Percentiles rank a stretch among this genome's conserved stretches.
These are phyloP conservation scores for Synergus gifuensis DNA, from an alignment of 2,888 invertebrate species.

Conservation along the genomic window DNA sequence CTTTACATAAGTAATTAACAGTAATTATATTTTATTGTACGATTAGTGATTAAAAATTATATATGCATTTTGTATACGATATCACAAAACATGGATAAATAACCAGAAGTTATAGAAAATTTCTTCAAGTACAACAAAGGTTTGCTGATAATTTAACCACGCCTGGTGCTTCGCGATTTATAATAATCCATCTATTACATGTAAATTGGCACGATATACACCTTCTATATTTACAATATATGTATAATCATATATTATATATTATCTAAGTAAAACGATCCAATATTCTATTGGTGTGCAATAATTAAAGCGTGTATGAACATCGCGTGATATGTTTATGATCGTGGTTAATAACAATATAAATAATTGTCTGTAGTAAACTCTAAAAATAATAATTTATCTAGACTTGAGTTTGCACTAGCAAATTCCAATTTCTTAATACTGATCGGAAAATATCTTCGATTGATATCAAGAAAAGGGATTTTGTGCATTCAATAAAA, in stretches of 20 bases:
- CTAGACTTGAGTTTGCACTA: constrained; percentile 6
- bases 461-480: neutral
- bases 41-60: constrained; percentile 25
- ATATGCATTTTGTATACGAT: neutral
- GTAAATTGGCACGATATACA: constrained; percentile 26
- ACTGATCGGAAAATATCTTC: neutral
- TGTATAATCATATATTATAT: constrained; percentile 2
- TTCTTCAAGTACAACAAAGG: constrained; percentile 11
- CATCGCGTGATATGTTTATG: neutral
- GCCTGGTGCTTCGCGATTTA: neutral
- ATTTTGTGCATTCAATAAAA: neutral
- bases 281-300: neutral
- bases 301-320: constrained; percentile 20
- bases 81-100: constrained; percentile 26
- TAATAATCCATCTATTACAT: constrained; percentile 12
- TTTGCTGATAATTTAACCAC: constrained; percentile 7
- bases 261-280: constrained; percentile 12
- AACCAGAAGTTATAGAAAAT: constrained; percentile 12
- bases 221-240: constrained; percentile 36
- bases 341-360: neutral
- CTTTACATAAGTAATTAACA: neutral
- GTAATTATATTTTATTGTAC: constrained; percentile 10
- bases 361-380: constrained; percentile 23
- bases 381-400: constrained; percentile 17
- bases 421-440: constrained; percentile 20